Evolutionary conservation across 2,113 vertebrate genomes (phyloP), one percentile per base, ranked within the genome.

Genomic region (Brienomyrus brachyistius): DNA sequence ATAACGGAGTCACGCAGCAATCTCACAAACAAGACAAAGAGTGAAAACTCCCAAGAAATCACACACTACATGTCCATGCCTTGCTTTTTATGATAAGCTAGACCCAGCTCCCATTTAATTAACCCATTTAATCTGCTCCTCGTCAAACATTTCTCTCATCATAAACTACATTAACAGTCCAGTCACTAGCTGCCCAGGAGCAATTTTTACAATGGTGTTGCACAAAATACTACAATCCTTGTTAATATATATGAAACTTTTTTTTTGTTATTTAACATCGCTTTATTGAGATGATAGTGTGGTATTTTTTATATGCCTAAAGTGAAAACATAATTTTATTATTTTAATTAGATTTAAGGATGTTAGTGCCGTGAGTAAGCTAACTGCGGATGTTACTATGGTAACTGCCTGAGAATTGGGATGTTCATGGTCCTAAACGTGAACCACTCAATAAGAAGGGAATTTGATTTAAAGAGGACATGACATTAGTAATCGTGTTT

Each of bases 331-430:
- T 31, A 52, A 56, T 90, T 90, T 90, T 86, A 90, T 90, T 66
- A 66, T n/a, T 66, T 31, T 70, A 87, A 90, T 90, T 90, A 90
- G 84, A 70, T 87, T 51, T 90, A 47, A 74, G 83, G 50, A 54
- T 85, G 52, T 84, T 89, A 85, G 80, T 40, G 31, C 35, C 62
- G 43, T n/a, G 45, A 70, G 45, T 11, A 43, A 90, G 56, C 59
- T 90, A 87, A 87, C 66, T 90, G 84, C 31, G n/a, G 15, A 87
- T 84, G 89, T 90, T 90, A 66, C 89, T 87, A 90, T 90, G 84
- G 89, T 50, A 90, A 90, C 89, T 87, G 62, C 45, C 89, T 86
- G 84, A 84, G 89, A 56, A 90, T 40, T 86, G 84, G 62, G 27
- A 88, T 50, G 83, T 52, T 90, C 47, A 86, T 74, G 47, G 83